Evolutionary conservation across 2,888 invertebrate species (phyloP).

Genomic region (Agriotes lineatus): DNA sequence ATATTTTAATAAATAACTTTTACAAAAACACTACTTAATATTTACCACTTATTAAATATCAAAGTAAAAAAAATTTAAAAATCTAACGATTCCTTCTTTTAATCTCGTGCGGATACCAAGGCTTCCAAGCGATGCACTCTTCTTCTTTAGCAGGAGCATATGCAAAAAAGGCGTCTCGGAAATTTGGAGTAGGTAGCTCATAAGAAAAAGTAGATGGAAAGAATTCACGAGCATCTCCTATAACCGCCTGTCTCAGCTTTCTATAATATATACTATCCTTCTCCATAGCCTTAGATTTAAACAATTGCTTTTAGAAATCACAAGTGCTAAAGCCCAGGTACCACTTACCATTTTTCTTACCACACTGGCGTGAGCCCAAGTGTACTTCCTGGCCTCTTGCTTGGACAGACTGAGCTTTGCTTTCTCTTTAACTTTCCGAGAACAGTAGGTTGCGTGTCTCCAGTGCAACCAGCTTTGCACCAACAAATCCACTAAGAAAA

Average conservation of each 20-base stretch:
- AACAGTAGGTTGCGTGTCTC: conserved; percentile 54
- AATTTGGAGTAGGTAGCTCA: conserved; percentile 57
- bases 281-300: conserved; percentile 40
- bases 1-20: background rate
- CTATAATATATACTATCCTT: conserved; percentile 51
- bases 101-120: conserved; percentile 50
- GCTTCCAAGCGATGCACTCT: conserved; percentile 47
- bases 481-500: background rate
- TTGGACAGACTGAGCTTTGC: conserved; percentile 48
- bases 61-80: too few relatives aligned
- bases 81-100: background rate
- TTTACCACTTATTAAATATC: too few relatives aligned
- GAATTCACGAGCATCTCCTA: conserved; percentile 59
- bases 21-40: too few relatives aligned
- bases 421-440: conserved; percentile 22
- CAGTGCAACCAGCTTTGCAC: conserved; percentile 40
- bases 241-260: conserved; percentile 53
- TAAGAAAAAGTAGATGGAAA: conserved; percentile 59
- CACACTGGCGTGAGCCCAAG: conserved; percentile 54
- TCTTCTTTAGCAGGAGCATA: conserved; percentile 61
- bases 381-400: conserved; percentile 46
- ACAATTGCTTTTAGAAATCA: background rate
- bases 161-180: conserved; percentile 60
- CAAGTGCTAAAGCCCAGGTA: conserved; percentile 17
- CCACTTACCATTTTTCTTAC: conserved; percentile 49